Conservation (phyloP, 2,797 vertebrate genomes). For the Cichlasoma orientale region DNA sequence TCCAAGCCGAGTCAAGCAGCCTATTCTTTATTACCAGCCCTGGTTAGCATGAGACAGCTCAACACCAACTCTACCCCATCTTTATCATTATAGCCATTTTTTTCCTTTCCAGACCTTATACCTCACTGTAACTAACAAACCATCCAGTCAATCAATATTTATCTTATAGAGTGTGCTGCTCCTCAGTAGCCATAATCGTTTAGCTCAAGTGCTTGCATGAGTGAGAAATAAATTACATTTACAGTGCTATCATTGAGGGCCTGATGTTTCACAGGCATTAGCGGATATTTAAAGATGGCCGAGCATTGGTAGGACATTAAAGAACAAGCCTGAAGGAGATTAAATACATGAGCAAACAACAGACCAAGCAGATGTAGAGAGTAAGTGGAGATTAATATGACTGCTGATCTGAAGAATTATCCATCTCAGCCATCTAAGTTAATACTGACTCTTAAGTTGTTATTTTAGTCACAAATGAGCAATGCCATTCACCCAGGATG, state of each 20-base stretch:
- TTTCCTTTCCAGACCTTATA: slow-evolving; percentile 47
- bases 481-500: slow-evolving; percentile 48
- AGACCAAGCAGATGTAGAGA: slow-evolving; percentile 68
- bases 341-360: slow-evolving; percentile 79
- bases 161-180: slow-evolving; percentile 75
- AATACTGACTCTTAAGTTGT: slow-evolving; percentile 68
- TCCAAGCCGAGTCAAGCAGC: slow-evolving; percentile 37
- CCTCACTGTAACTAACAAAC: slow-evolving; percentile 74
- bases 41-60: slow-evolving; percentile 47
- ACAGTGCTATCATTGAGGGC: slow-evolving; percentile 77
- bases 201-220: slow-evolving; percentile 80
- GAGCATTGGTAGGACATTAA: slow-evolving; percentile 76
- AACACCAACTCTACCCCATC: slow-evolving; percentile 20
- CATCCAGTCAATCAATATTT: slow-evolving; percentile 79
- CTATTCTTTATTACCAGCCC: slow-evolving; percentile 60
- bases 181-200: slow-evolving; percentile 75
- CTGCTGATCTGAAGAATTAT: slow-evolving; percentile 70
- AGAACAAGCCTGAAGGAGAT: slow-evolving; percentile 78
- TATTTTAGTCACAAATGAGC: slow-evolving; percentile 69
- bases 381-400: slow-evolving; percentile 77
- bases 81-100: slow-evolving; percentile 45
- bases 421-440: slow-evolving; percentile 68
- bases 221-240: slow-evolving; percentile 81
- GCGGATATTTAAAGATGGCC: slow-evolving; percentile 77
- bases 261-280: slow-evolving; percentile 79